phyloP scores from a whole-genome alignment of 2,888 invertebrate genomes.

The Zhuqinia jingwanae region DNA sequence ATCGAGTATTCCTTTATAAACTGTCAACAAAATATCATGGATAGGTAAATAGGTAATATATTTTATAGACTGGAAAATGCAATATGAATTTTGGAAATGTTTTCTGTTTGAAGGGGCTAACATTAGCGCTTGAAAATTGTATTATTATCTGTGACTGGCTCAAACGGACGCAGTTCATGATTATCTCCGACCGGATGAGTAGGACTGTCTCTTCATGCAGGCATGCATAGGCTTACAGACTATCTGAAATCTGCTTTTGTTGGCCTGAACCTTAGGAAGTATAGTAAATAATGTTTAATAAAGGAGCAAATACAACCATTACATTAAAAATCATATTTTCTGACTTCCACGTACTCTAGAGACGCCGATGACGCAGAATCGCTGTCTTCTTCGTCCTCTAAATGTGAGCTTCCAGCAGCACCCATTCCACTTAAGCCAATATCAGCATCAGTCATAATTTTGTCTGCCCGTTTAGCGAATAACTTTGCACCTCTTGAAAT shows the following conservation, averaged over 20 bases:
- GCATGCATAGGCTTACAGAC: not conserved
- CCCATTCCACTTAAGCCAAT: slow-evolving; percentile 54
- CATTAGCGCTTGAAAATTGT: not conserved
- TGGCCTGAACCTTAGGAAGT: slow-evolving; percentile 37
- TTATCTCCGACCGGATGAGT: slow-evolving; percentile 17
- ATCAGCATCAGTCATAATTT: slow-evolving; percentile 66
- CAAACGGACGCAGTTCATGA: slow-evolving; percentile 22
- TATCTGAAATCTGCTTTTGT: slow-evolving; percentile 51
- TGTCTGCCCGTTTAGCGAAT: slow-evolving; percentile 74
- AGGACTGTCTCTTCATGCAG: slow-evolving; percentile 9
- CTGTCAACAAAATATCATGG: no score
- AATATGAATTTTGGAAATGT: no score
- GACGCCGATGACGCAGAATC: slow-evolving; percentile 77
- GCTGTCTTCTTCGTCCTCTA: slow-evolving; percentile 76
- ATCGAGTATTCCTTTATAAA: no score
- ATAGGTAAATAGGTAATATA: no score
- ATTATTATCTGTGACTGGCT: not conserved
- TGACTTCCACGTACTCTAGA: slow-evolving; percentile 47
- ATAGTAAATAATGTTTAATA: not conserved
- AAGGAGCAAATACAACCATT: not conserved
- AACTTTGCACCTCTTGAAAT: slow-evolving; percentile 71
- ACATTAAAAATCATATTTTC: slow-evolving; percentile 25
- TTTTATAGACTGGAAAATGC: no score
- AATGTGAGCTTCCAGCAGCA: slow-evolving; percentile 67
- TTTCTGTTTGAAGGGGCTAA: not conserved